A percentile compares a stretch with the other conserved stretches of the same genome.
Conservation (phyloP, 2,888 invertebrate species). For the Trachelus stipa region DNA sequence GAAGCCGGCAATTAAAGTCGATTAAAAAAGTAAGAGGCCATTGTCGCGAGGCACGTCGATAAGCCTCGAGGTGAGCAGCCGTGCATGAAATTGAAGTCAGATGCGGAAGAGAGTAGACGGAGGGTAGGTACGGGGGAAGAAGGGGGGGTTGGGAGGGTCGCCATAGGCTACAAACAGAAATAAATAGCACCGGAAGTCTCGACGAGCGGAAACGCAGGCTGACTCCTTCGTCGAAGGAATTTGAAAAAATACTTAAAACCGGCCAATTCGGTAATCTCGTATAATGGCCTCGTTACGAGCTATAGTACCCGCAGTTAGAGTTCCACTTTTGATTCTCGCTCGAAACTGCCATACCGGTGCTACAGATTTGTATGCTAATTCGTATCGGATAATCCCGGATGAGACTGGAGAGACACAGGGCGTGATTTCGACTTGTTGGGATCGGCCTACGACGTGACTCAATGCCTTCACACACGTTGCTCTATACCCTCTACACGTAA, state of each 20-base stretch:
- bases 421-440: background rate
- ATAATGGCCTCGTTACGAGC: background rate
- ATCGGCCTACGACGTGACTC: too few species aligned
- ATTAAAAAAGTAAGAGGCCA: constrained; percentile 25
- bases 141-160: too few species aligned
- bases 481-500: too few species aligned
- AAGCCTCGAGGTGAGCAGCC: constrained; percentile 19
- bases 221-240: too few species aligned
- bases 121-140: too few species aligned
- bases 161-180: too few species aligned
- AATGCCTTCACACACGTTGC: too few species aligned
- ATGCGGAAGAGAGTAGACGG: constrained; percentile 16
- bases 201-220: too few species aligned
- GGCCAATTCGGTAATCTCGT: background rate
- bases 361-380: constrained; percentile 8
- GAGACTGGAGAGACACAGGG: background rate
- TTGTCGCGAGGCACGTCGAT: constrained; percentile 25
- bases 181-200: too few species aligned
- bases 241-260: too few species aligned
- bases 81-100: constrained; percentile 31
- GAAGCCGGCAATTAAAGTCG: background rate
- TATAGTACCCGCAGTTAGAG: background rate
- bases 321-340: background rate
- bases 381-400: background rate
- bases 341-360: background rate